These are phyloP conservation scores for Oreocharis arfaki DNA, from an alignment of 2,113 vertebrate species.

Conservation along the genomic window DNA sequence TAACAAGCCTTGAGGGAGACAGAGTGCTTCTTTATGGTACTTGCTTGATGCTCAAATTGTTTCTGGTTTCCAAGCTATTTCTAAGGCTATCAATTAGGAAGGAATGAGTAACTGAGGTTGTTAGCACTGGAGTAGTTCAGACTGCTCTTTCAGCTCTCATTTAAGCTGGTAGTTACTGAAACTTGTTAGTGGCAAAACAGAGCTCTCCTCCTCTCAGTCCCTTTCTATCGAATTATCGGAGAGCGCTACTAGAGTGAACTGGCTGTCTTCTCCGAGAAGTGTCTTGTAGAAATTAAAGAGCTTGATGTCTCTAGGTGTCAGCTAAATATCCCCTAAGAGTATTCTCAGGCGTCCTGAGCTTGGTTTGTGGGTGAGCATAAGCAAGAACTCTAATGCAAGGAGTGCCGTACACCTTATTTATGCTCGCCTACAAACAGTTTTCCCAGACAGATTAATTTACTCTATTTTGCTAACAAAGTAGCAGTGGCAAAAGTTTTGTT, in stretches of 20 bases:
- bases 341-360: not conserved
- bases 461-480: not conserved
- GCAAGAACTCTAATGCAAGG: rapidly evolving
- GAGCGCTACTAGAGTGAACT: not conserved
- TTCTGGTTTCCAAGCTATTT: not conserved
- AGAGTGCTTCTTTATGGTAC: not conserved
- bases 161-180: not conserved
- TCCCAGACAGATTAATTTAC: not conserved
- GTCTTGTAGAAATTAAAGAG: not conserved
- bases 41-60: not conserved
- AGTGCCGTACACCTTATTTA: not conserved
- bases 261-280: not conserved
- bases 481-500: not conserved
- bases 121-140: not conserved
- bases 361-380: not conserved
- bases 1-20: not conserved
- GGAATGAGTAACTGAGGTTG: not conserved
- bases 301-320: not conserved
- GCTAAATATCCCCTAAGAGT: not conserved
- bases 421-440: not conserved
- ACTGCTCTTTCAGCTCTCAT: not conserved
- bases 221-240: rapidly evolving
- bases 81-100: constrained; percentile 8
- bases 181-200: not conserved
- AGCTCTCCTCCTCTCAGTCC: not conserved